phyloP scores from a whole-genome alignment of 2,113 vertebrate species.

The Benitochromis conjunctus region DNA sequence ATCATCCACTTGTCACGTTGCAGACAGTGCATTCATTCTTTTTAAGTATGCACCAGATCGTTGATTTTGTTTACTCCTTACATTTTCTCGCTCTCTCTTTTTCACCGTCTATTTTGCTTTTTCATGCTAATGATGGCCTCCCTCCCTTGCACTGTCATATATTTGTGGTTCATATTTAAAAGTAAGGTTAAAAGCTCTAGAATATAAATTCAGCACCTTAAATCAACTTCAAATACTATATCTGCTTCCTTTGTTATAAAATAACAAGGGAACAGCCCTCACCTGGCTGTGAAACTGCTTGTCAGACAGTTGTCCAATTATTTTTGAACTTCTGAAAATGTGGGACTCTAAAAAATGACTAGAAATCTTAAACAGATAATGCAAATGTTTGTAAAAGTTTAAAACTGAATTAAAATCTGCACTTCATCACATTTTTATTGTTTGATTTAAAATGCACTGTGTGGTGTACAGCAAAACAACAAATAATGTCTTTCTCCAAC shows the following conservation, averaged over 20 bases:
- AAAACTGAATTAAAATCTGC: neutral
- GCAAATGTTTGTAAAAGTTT: neutral
- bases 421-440: neutral
- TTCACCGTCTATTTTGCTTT: neutral
- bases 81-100: neutral
- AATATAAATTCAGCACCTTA: neutral
- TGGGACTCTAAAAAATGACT: neutral
- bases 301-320: neutral
- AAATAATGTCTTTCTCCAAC: neutral
- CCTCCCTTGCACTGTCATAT: neutral
- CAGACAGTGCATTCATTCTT: neutral
- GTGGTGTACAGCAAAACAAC: neutral
- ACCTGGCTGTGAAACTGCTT: neutral
- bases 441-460: neutral
- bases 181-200: neutral
- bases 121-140: neutral
- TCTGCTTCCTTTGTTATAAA: neutral
- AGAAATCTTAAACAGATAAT: neutral
- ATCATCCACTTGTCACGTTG: neutral
- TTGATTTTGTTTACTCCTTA: neutral
- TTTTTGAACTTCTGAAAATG: neutral
- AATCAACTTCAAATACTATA: neutral
- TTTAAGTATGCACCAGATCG: neutral
- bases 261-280: neutral
- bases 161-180: neutral